phyloP scores from a whole-genome alignment of 2,888 invertebrate genomes.

The Danaus chrysippus region DNA sequence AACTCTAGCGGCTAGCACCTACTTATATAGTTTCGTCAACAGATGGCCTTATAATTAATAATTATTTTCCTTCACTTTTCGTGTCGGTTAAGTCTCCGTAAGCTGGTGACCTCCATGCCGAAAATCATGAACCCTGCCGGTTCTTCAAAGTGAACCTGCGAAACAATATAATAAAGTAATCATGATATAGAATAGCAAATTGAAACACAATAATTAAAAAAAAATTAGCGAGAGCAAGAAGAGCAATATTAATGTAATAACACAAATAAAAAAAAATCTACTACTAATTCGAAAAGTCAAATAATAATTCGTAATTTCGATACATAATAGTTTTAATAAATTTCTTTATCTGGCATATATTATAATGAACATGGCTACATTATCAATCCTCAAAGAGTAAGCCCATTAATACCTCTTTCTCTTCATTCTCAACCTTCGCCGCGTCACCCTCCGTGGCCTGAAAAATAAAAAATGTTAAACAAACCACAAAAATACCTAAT shows the following conservation, averaged over 20 bases:
- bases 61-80: slow-evolving; percentile 36
- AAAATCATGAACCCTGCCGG: slow-evolving; percentile 54
- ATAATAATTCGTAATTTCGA: no score
- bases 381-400: slow-evolving; percentile 15
- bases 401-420: slow-evolving; percentile 31
- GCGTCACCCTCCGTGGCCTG: slow-evolving; percentile 18
- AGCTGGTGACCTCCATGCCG: slow-evolving; percentile 64
- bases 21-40: not conserved
- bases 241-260: no score
- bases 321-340: not conserved
- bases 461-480: not conserved
- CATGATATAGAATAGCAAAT: not conserved
- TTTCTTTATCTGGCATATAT: not conserved
- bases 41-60: not conserved
- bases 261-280: no score
- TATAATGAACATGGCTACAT: not conserved
- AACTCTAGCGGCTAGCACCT: not conserved
- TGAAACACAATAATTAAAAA: no score
- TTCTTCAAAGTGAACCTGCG: slow-evolving; percentile 52
- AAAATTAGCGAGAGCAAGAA: no score
- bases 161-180: slow-evolving; percentile 17
- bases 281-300: no score
- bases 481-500: not conserved
- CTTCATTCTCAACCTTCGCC: slow-evolving; percentile 29
- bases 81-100: slow-evolving; percentile 60